Base-by-base conservation (phyloP, 2,888 invertebrate genomes). In the Sussaba pulchella region DNA sequence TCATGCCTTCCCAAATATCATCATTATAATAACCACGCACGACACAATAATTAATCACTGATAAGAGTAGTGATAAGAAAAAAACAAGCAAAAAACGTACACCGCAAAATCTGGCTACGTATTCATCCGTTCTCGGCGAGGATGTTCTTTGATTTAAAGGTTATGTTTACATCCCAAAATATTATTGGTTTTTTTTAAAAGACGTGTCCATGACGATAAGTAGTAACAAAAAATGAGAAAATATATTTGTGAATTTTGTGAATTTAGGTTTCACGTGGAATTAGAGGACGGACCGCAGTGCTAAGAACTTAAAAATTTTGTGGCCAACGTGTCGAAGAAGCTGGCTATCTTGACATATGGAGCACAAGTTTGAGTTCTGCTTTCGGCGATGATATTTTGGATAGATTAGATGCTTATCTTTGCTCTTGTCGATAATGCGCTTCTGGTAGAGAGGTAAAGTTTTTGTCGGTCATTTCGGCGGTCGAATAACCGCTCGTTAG, bases 151-250 rank as follows among this genome's bases (percentile, higher is more conserved):
- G 24, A 39, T 52, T 78, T 67, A 19, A 57, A 83, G 84, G 83
- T 84, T 84, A 84, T 84, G 84, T 81, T 82, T 82, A 81, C 77
- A 77, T 36, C 43, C 47, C 31, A 14, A 45, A 45, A 64, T 19
- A 26, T 41, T 39, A 52, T 52, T 26, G 17, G 52, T 19, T 52
- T 26, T 0, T 50, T 0, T 50, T 45, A 45, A 26, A 17, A 8
- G 21, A 45, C 61, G 63, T 64, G 45, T 54, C 50, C 19, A 10
- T 21, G 67, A 36, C 9, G 26, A 50, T 12, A 39, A n/a, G 12
- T 0, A 24, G 17, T 19, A 12, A 24, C 21, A 10, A 41, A 26
- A 19, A 54, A 0, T 9, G 26, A 54, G 36, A 12, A 41, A 57
- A 57, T 14, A 17, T 6, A 0, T 1, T 14, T n/a, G n/a, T 10